phyloP scores from a whole-genome alignment of 2,113 vertebrate genomes.

The Heterotilapia buettikoferi region DNA sequence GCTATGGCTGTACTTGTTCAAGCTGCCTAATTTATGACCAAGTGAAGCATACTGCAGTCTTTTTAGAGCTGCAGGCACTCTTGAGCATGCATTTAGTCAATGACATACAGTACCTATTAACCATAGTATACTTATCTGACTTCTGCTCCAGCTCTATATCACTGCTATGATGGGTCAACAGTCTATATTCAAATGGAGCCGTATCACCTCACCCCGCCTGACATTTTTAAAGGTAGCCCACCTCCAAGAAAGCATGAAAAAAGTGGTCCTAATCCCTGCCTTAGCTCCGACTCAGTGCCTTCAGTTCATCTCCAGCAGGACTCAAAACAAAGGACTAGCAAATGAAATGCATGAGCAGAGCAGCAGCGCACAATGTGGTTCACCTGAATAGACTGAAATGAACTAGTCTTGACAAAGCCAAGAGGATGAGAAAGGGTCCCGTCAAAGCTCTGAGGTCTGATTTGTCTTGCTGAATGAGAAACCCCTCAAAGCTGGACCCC shows the following conservation, averaged over 20 bases:
- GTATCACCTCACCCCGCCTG: conserved; percentile 33
- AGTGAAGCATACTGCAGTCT: neutral
- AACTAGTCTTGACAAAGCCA: conserved; percentile 57
- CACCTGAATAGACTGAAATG: conserved; percentile 64
- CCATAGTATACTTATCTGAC: neutral
- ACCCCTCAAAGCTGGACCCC: conserved; percentile 44
- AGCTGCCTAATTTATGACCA: neutral
- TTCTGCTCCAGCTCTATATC: neutral
- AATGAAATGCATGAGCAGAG: conserved; percentile 63
- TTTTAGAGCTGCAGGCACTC: neutral
- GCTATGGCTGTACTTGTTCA: neutral
- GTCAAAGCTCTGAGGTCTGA: conserved; percentile 42
- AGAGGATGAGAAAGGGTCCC: conserved; percentile 39
- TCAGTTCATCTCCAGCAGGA: conserved; percentile 48
- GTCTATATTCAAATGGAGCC: conserved; percentile 29
- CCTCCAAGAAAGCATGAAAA: conserved; percentile 49
- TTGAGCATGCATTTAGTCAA: neutral
- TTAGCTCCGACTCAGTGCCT: conserved; percentile 56
- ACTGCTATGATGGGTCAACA: neutral
- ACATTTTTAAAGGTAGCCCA: conserved; percentile 45
- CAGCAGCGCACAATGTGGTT: conserved; percentile 38
- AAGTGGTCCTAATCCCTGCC: conserved; percentile 54
- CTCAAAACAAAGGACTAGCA: conserved; percentile 60
- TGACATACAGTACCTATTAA: neutral
- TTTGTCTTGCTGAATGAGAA: conserved; percentile 55